These are phyloP conservation scores for Eretmocerus hayati DNA, from an alignment of 2,888 invertebrate genomes.

Conservation along the genomic window DNA sequence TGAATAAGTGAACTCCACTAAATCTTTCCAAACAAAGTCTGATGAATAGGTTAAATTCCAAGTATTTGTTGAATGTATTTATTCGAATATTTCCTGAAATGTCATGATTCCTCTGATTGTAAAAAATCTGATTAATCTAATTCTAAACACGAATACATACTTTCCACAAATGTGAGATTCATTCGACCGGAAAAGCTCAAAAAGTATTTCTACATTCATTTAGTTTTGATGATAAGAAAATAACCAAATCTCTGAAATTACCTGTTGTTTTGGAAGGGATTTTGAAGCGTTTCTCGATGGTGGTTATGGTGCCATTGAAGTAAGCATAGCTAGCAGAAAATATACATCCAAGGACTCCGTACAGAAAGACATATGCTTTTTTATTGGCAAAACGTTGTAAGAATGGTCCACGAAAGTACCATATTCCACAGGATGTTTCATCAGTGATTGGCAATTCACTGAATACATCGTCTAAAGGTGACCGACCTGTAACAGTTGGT, in stretches of 20 bases:
- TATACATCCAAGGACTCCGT: conserved; percentile 61
- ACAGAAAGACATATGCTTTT: conserved; percentile 56
- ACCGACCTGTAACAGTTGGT: conserved; percentile 25
- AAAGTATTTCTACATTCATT: neutral
- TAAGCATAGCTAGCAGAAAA: conserved; percentile 65
- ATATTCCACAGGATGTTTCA: conserved; percentile 60
- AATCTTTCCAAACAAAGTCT: too few relatives aligned
- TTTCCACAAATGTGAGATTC: too few relatives aligned
- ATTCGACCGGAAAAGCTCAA: too few relatives aligned
- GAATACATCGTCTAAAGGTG: conserved; percentile 45
- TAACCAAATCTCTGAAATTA: conserved; percentile 24
- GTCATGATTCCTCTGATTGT: too few relatives aligned
- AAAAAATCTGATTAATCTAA: too few relatives aligned
- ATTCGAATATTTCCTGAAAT: too few relatives aligned
- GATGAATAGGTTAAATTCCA: too few relatives aligned
- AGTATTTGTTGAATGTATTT: too few relatives aligned
- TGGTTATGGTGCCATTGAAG: conserved; percentile 68
- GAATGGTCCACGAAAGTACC: conserved; percentile 53
- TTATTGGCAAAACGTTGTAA: conserved; percentile 58
- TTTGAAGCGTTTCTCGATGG: conserved; percentile 66
- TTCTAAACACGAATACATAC: too few relatives aligned
- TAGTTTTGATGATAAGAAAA: neutral
- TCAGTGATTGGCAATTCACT: conserved; percentile 46
- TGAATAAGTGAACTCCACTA: too few relatives aligned
- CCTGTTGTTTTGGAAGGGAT: conserved; percentile 66